phyloP scores from a whole-genome alignment of 2,113 vertebrate species.

The Gadus chalcogrammus region DNA sequence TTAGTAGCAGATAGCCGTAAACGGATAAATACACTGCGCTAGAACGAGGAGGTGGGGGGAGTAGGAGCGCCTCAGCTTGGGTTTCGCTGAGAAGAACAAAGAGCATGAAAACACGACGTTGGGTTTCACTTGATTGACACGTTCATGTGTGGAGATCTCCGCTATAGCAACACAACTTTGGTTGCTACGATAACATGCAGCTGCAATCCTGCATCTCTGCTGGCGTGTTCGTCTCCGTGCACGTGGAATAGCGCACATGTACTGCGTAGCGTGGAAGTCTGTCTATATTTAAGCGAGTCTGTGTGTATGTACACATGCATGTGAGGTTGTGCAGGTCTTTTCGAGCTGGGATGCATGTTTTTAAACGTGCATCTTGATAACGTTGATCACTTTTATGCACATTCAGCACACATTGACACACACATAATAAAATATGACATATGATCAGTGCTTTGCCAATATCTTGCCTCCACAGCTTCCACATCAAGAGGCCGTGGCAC shows the following conservation, averaged over 20 bases:
- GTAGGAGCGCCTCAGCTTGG: constrained; percentile 41
- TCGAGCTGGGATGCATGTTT: constrained; percentile 1
- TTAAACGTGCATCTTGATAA: not conserved
- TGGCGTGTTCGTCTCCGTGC: not conserved
- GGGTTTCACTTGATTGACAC: constrained; percentile 73
- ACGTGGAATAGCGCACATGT: too few species aligned
- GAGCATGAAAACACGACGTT: not conserved
- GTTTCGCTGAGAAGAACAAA: not conserved
- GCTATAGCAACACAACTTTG: constrained; percentile 75
- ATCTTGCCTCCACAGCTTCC: constrained; percentile 67
- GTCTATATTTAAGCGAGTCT: not conserved
- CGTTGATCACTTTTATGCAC: too few species aligned
- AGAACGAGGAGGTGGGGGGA: constrained; percentile 8
- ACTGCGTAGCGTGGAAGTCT: not conserved
- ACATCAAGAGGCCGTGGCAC: constrained; percentile 76
- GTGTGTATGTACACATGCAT: not conserved
- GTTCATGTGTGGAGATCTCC: constrained; percentile 80
- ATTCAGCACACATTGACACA: too few species aligned
- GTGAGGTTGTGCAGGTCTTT: not conserved
- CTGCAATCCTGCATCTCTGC: constrained; percentile 60
- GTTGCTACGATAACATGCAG: constrained; percentile 88
- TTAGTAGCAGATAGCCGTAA: constrained; percentile 41
- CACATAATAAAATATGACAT: not conserved
- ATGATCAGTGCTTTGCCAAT: constrained; percentile 41
- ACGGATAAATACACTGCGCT: constrained; percentile 39